These are phyloP conservation scores for Temnothorax rugatulus DNA, from an alignment of 2,888 invertebrate genomes.

Conservation along the genomic window DNA sequence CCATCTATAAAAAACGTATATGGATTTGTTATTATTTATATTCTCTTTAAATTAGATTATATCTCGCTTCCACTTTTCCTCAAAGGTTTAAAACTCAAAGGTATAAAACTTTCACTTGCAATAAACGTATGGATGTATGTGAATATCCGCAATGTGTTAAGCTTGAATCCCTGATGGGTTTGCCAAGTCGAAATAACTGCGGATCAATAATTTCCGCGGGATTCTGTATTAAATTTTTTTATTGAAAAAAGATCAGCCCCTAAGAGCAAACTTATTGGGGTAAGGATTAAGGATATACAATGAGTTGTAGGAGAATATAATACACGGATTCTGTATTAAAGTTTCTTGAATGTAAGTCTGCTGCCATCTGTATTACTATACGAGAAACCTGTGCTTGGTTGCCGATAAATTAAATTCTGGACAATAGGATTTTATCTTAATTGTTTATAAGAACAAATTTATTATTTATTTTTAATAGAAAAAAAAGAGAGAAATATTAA, in stretches of 20 bases:
- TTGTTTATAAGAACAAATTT: not conserved
- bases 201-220: not conserved
- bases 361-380: conserved; percentile 23
- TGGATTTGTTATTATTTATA: not conserved
- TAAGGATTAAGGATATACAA: no score
- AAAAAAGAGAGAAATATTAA: not conserved
- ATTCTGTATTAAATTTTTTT: not conserved
- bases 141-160: not conserved
- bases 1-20: not conserved
- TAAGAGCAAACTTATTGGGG: no score
- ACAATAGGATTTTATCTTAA: not conserved
- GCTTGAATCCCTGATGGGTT: not conserved
- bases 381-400: conserved; percentile 1
- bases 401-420: conserved; percentile 27
- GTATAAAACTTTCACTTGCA: not conserved
- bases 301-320: no score
- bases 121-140: not conserved
- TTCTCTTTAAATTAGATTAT: not conserved
- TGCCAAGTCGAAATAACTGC: not conserved
- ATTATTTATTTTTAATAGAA: not conserved
- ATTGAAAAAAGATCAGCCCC: no score
- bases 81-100: not conserved
- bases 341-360: conserved; percentile 10
- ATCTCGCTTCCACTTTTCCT: not conserved
- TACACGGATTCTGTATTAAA: not conserved